Base-by-base conservation (phyloP, 1,140 invertebrate genomes). In the Drosophila ananassae region DNA sequence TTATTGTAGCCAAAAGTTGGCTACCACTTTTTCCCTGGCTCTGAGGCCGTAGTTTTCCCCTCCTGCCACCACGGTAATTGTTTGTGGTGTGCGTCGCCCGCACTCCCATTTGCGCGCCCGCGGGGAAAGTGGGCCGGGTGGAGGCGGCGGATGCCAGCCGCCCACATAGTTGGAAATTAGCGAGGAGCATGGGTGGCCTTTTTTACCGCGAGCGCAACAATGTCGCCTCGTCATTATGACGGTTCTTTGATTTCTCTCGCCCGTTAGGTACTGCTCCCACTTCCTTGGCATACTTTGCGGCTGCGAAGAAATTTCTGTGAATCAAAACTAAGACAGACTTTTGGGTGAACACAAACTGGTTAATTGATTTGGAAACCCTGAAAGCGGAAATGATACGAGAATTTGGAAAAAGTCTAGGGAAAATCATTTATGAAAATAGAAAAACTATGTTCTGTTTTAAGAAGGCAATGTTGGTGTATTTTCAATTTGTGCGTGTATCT, bases 1-100 rank as follows among this genome's bases (percentile, higher is more conserved):
- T 90, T 90, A 85, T 90, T 85, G 77, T 81, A 77, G 79, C 83
- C 83, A 77, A 87, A 85, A 87, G 66, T 87, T 87, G 82, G 82
- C 82, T 87, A 87, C 83, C 79, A 87, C 83, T 89, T 77, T 77
- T 77, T 77, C 64, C 55, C 41, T 61, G 50, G 32, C 75, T 41
- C 69, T 67, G 46, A 62, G 73, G 62, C 56, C 44, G 52, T 77
- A 77, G 71, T 77, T 77, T 64, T 76, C 53, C 69, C 48, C 17
- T 24, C 17, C 17, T 2, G 9, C 44, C 21, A 3, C 21, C 41
- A 21, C 9, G 8, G 82, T 82, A 89, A 89, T 87, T 87, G 83
- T 76, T 79, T 81, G 78, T 67, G 77, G 55, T 76, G 53, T 64
- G 46, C 46, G 56, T 55, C 39, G 30, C 58, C 58, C 25, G 24